Evolutionary conservation across 2,113 vertebrate species (phyloP).

Genomic region (Pseudorectes ferrugineus): DNA sequence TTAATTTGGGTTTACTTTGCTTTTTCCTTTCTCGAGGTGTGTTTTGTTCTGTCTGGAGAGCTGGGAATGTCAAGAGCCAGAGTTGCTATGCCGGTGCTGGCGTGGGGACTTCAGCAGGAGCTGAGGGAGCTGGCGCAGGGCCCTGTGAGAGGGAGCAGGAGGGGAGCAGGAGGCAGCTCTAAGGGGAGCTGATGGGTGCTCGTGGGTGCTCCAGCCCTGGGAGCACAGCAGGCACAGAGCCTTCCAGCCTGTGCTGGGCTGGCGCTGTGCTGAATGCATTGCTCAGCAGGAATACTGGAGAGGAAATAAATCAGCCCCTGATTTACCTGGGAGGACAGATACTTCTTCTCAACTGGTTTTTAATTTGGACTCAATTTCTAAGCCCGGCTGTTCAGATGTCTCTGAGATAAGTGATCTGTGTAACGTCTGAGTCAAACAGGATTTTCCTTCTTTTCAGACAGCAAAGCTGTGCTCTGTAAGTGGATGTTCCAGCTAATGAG

Average conservation of each 20-base stretch:
- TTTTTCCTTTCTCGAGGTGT: neutral
- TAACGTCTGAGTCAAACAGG: neutral
- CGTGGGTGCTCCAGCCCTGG: neutral
- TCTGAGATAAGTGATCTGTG: neutral
- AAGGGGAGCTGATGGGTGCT: neutral
- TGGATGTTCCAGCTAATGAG: constrained; percentile 37
- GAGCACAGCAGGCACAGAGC: neutral
- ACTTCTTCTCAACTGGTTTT: constrained; percentile 12
- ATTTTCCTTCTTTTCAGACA: constrained; percentile 2
- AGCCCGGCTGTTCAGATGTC: neutral
- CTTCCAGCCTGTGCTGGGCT: neutral
- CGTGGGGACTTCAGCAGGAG: neutral
- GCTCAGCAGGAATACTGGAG: neutral
- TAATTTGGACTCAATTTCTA: constrained; percentile 10
- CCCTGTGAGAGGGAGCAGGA: neutral
- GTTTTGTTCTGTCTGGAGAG: neutral
- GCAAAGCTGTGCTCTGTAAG: neutral
- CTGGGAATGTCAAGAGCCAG: neutral
- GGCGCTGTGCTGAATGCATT: neutral
- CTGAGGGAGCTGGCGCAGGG: neutral
- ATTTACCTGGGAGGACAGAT: constrained; percentile 24
- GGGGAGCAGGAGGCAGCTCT: neutral
- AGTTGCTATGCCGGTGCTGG: neutral
- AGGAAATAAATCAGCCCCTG: neutral
- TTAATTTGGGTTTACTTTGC: neutral